phyloP scores from a whole-genome alignment of 1,140 invertebrate genomes.

The Adelges cooleyi region DNA sequence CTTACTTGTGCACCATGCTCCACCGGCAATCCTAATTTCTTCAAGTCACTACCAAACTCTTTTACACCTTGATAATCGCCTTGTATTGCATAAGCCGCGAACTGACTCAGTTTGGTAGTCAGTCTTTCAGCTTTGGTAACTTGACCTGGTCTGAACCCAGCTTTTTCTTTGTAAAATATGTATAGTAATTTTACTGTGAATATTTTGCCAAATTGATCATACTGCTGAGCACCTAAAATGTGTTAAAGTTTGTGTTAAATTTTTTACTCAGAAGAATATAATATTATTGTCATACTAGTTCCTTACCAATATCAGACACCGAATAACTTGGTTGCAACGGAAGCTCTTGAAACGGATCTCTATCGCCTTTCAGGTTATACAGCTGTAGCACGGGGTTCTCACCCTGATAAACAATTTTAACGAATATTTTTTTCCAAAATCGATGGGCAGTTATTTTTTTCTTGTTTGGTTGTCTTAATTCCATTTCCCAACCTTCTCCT shows the following conservation, averaged over 20 bases:
- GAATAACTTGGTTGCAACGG: conserved; percentile 87
- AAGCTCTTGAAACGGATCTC: conserved; percentile 86
- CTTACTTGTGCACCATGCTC: conserved; percentile 86
- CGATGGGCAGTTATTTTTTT: conserved; percentile 96
- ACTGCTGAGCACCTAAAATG: conserved; percentile 74
- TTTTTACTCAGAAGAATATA: not conserved
- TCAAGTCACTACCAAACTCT: conserved; percentile 81
- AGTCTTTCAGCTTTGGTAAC: conserved; percentile 86
- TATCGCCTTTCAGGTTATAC: conserved; percentile 70
- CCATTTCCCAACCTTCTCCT: conserved; percentile 93
- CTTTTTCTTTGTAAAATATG: conserved; percentile 95
- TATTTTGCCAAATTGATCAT: conserved; percentile 97
- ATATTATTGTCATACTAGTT: not conserved
- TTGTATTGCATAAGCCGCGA: conserved; percentile 86
- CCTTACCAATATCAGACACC: conserved; percentile 62
- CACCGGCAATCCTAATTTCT: conserved; percentile 86
- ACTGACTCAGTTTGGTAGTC: conserved; percentile 82
- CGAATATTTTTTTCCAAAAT: conserved; percentile 96
- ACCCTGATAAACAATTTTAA: conserved; percentile 63
- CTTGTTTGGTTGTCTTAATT: conserved; percentile 88
- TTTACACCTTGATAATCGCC: conserved; percentile 85
- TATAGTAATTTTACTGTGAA: conserved; percentile 98
- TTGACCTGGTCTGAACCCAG: conserved; percentile 90
- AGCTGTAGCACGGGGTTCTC: conserved; percentile 77
- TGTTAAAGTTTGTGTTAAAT: not conserved